Conservation (phyloP, 2,113 vertebrate species). For the Rhinolophus ferrumequinum region DNA sequence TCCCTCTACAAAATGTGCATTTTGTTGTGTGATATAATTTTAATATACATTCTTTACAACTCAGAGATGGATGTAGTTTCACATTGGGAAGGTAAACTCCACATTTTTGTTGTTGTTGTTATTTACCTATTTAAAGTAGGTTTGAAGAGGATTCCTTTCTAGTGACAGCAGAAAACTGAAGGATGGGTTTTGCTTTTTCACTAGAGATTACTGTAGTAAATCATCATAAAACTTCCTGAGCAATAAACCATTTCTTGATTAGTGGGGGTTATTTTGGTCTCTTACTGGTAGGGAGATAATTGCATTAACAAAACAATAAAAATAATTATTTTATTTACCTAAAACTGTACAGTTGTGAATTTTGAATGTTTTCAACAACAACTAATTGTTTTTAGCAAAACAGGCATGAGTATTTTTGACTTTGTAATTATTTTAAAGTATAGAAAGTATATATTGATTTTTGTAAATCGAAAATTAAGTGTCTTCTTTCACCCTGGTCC, state of each 20-base stretch:
- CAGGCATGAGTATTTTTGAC: background rate
- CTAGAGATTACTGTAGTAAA: background rate
- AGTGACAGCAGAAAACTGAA: background rate
- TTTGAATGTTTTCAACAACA: slow-evolving; percentile 11
- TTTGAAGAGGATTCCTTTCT: slow-evolving; percentile 25
- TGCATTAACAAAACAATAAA: slow-evolving; percentile 38
- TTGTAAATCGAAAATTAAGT: slow-evolving; percentile 34
- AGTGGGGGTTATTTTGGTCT: background rate
- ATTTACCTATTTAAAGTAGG: slow-evolving; percentile 50
- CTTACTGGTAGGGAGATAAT: background rate
- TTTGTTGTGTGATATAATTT: slow-evolving; percentile 69
- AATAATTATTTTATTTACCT: slow-evolving; percentile 44
- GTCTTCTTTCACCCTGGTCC: background rate
- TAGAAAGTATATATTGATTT: slow-evolving; percentile 32
- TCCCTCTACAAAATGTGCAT: slow-evolving; percentile 46
- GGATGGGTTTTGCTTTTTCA: background rate
- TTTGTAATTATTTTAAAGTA: slow-evolving; percentile 57
- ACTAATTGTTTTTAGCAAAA: slow-evolving; percentile 18
- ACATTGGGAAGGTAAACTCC: background rate
- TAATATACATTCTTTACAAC: slow-evolving; percentile 67
- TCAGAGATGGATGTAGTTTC: slow-evolving; percentile 43
- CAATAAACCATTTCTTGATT: slow-evolving; percentile 39
- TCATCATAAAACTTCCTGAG: slow-evolving; percentile 31
- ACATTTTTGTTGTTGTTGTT: background rate
- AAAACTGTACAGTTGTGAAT: background rate